A percentile compares a stretch with the other conserved stretches of the same genome.
Evolutionary conservation across 2,113 vertebrate species (phyloP).

Genomic region (Bujurquina vittata): DNA sequence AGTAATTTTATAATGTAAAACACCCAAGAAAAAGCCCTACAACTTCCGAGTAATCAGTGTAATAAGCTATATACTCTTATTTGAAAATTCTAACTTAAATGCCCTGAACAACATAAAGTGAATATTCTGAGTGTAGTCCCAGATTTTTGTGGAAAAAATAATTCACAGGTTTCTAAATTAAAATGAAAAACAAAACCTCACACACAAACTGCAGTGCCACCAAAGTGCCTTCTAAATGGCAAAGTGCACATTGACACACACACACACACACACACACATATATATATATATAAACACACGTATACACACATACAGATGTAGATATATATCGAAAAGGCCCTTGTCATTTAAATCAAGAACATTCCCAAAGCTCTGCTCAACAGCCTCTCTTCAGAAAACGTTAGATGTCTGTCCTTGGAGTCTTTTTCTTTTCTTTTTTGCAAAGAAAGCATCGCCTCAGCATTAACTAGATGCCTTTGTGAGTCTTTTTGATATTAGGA

Average conservation of each 20-base stretch:
- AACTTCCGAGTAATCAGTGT: conserved; percentile 24
- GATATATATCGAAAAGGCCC: conserved; percentile 19
- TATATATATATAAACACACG: too few relatives aligned
- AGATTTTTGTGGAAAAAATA: conserved; percentile 31
- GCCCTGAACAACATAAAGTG: conserved; percentile 57
- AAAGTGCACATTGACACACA: conserved; percentile 68
- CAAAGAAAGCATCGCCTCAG: conserved; percentile 30
- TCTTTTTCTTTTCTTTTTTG: not conserved
- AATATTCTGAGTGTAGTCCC: conserved; percentile 38
- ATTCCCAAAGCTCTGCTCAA: conserved; percentile 17
- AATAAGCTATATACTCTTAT: conserved; percentile 23
- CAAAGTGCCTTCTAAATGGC: conserved; percentile 54
- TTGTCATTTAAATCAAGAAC: conserved; percentile 19
- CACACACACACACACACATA: too few relatives aligned
- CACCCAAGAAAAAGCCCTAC: conserved; percentile 48
- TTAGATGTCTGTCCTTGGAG: conserved; percentile 23
- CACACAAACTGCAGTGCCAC: conserved; percentile 69
- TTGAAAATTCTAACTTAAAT: conserved; percentile 56
- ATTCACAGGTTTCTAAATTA: conserved; percentile 71
- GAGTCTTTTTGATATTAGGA: conserved; percentile 16
- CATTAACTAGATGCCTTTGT: conserved; percentile 4
- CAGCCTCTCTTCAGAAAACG: conserved; percentile 5
- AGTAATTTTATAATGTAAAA: conserved; percentile 23
- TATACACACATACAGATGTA: too few relatives aligned
- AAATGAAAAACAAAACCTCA: not conserved